Conservation (phyloP, 2,113 vertebrate species). For the Fregata magnificens region DNA sequence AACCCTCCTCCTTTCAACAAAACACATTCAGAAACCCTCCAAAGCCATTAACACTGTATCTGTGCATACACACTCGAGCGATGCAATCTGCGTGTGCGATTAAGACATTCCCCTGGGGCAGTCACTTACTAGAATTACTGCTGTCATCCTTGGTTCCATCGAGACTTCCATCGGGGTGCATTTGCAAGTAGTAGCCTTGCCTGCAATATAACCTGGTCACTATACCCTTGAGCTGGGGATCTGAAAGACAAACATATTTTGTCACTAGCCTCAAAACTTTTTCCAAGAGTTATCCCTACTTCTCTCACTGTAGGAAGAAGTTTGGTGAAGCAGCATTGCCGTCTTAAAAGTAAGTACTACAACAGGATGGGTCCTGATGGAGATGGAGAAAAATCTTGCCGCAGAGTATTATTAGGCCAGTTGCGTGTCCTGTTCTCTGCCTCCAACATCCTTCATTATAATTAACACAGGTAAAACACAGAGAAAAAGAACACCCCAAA, state of each 20-base stretch:
- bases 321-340: constrained; percentile 26
- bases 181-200: constrained; percentile 99
- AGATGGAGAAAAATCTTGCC: background rate
- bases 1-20: background rate
- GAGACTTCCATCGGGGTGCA: constrained; percentile 99
- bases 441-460: background rate
- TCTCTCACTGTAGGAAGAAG: constrained; percentile 42
- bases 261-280: constrained; percentile 68
- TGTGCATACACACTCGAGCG: background rate
- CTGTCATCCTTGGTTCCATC: constrained; percentile 99
- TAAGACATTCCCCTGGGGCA: constrained; percentile 16
- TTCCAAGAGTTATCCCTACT: constrained; percentile 36
- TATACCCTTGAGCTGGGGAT: constrained; percentile 99
- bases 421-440: background rate
- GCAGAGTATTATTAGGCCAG: background rate
- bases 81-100: background rate
- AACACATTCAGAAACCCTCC: constrained; percentile 9
- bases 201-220: constrained; percentile 99
- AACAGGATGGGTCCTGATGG: background rate
- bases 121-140: constrained; percentile 96
- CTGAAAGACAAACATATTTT: constrained; percentile 84
- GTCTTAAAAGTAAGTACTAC: constrained; percentile 19
- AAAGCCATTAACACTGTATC: background rate
- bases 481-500: background rate
- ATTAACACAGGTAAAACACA: constrained; percentile 4